A percentile compares a stretch with the other conserved stretches of the same genome.
Evolutionary conservation across 2,113 vertebrate genomes (phyloP).

Genomic region (Ailuropoda melanoleuca): DNA sequence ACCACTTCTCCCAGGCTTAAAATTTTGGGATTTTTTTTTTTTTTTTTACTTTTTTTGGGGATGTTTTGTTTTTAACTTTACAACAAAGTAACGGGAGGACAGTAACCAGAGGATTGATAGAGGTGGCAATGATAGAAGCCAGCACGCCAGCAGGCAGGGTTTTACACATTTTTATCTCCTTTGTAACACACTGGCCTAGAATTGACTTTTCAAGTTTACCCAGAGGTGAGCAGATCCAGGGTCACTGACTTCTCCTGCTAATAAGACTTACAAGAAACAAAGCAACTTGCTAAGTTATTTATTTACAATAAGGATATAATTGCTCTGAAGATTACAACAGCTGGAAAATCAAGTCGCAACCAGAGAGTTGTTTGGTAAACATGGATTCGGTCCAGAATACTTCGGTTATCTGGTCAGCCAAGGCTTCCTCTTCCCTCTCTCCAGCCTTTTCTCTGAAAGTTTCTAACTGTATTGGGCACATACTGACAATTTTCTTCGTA

Average conservation of each 20-base stretch:
- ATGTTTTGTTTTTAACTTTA: neutral
- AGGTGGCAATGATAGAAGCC: neutral
- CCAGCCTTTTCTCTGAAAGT: neutral
- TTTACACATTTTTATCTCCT: neutral
- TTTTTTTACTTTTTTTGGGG: neutral
- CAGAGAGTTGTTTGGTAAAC: neutral
- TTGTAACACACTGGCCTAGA: neutral
- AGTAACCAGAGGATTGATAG: neutral
- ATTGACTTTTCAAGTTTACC: neutral
- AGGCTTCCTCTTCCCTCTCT: neutral
- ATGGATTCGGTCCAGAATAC: neutral
- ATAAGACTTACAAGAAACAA: neutral
- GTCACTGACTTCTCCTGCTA: neutral
- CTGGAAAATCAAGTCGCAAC: neutral
- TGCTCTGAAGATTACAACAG: neutral
- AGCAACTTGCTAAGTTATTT: neutral
- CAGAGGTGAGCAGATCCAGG: neutral
- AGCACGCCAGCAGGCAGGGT: neutral
- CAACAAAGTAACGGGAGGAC: neutral
- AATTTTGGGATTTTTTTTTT: neutral
- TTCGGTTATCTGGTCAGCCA: neutral
- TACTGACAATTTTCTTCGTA: neutral
- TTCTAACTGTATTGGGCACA: neutral
- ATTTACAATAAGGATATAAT: slow-evolving; percentile 13
- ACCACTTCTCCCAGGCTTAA: neutral